Evolutionary conservation across 1,140 invertebrate genomes (phyloP).

Genomic region (Centruroides sculpturatus): DNA sequence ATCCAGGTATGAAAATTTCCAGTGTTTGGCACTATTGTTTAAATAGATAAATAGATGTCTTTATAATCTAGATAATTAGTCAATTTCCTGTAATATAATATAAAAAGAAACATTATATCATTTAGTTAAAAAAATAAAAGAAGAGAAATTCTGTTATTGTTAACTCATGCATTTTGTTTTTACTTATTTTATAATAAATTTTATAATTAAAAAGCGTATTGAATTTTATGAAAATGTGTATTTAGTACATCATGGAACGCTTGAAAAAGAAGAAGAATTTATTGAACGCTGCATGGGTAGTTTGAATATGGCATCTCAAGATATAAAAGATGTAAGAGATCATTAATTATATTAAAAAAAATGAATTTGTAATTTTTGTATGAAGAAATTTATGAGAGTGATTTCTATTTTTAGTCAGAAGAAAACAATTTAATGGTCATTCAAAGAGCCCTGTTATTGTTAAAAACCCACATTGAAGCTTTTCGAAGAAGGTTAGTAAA

Average conservation of each 20-base stretch:
- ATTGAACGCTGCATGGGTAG: conserved; percentile 72
- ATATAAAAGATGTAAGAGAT: conserved; percentile 37
- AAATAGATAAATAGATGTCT: no score
- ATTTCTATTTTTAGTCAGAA: conserved; percentile 31
- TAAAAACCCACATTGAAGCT: conserved; percentile 84
- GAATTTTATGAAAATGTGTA: conserved; percentile 2
- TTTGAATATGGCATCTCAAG: conserved; percentile 58
- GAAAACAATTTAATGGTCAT: conserved; percentile 73
- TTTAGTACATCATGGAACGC: conserved; percentile 25
- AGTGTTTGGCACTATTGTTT: no score
- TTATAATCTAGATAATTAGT: no score
- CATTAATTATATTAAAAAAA: no score
- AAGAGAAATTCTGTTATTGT: no score
- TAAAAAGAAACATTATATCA: no score
- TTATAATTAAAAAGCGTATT: not conserved
- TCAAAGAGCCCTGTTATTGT: conserved; percentile 65
- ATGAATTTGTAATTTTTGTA: not conserved
- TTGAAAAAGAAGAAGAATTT: conserved; percentile 82
- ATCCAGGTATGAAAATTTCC: no score
- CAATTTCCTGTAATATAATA: no score
- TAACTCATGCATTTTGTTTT: no score
- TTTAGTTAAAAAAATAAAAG: no score
- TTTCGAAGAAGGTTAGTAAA: conserved; percentile 56
- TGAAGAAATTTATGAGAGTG: not conserved
- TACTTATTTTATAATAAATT: no score